These are phyloP conservation scores for Ephialtes manifestator DNA, from an alignment of 2,888 invertebrate genomes.

Conservation along the genomic window DNA sequence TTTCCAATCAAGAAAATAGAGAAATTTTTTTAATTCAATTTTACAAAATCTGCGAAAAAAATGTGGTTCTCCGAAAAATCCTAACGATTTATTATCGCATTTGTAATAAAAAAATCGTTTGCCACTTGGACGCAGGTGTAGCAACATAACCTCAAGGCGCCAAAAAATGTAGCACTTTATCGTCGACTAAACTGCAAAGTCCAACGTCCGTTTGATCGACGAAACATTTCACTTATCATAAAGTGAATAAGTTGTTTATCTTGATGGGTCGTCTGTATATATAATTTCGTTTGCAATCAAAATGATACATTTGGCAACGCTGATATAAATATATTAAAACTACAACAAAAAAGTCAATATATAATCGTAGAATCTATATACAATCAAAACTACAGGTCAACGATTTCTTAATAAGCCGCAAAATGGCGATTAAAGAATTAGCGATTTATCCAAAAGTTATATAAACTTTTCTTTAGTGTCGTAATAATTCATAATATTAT, in stretches of 20 bases:
- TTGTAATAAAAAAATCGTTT: neutral
- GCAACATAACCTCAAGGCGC: neutral
- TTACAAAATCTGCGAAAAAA: neutral
- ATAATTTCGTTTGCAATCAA: neutral
- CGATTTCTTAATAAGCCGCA: neutral
- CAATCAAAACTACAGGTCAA: neutral
- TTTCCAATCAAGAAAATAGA: neutral
- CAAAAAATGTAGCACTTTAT: neutral
- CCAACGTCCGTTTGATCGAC: neutral
- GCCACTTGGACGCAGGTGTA: neutral
- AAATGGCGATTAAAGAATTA: neutral
- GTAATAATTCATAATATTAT: neutral
- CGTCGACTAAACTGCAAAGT: conserved; percentile 14
- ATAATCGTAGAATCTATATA: neutral
- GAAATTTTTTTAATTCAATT: neutral
- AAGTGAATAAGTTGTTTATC: neutral
- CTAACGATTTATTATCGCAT: neutral
- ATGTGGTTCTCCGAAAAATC: neutral
- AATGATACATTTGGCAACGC: neutral
- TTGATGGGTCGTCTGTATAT: neutral
- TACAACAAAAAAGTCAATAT: neutral
- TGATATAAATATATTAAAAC: neutral
- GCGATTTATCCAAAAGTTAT: neutral
- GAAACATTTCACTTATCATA: neutral
- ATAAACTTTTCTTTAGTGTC: neutral